A percentile compares a stretch with the other conserved stretches of the same genome.
Conservation (phyloP, 2,888 invertebrate species). For the Caenorhabditis drosophilae region DNA sequence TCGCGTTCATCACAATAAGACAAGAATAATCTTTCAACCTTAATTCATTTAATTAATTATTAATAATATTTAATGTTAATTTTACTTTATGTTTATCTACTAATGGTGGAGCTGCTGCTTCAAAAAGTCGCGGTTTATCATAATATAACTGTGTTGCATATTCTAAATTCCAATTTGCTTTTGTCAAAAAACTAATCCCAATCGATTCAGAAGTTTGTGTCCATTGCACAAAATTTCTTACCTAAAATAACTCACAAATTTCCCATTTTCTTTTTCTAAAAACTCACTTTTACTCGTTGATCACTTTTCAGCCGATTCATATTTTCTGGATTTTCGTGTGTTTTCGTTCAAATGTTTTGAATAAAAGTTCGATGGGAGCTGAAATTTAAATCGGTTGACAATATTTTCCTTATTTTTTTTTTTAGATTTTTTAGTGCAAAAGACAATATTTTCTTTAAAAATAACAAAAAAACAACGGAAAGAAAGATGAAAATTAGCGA, state of each 20-base stretch:
- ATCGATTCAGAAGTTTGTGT: slow-evolving; percentile 38
- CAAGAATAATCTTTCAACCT: slow-evolving; percentile 16
- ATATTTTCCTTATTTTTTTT: not conserved
- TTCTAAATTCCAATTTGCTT: slow-evolving; percentile 64
- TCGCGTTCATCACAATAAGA: slow-evolving; percentile 32
- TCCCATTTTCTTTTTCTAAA: no score
- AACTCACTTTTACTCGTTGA: slow-evolving; percentile 30
- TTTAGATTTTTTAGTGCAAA: not conserved
- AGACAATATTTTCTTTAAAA: not conserved
- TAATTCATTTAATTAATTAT: not conserved
- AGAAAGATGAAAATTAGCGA: not conserved
- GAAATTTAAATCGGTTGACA: not conserved
- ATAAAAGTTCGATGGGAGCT: not conserved
- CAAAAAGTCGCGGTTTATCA: slow-evolving; percentile 51
- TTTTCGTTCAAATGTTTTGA: not conserved
- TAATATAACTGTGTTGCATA: slow-evolving; percentile 59
- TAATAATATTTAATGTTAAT: no score
- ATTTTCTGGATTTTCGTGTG: not conserved
- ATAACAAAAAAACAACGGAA: not conserved
- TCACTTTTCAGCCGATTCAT: slow-evolving; percentile 35
- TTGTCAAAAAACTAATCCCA: slow-evolving; percentile 55
- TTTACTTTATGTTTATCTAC: not conserved
- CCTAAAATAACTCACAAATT: slow-evolving; percentile 23
- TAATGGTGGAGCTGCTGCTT: not conserved
- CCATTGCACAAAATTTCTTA: slow-evolving; percentile 47